Evolutionary conservation across 1,140 invertebrate species (phyloP).

Genomic region (Amphibalanus amphitrite): DNA sequence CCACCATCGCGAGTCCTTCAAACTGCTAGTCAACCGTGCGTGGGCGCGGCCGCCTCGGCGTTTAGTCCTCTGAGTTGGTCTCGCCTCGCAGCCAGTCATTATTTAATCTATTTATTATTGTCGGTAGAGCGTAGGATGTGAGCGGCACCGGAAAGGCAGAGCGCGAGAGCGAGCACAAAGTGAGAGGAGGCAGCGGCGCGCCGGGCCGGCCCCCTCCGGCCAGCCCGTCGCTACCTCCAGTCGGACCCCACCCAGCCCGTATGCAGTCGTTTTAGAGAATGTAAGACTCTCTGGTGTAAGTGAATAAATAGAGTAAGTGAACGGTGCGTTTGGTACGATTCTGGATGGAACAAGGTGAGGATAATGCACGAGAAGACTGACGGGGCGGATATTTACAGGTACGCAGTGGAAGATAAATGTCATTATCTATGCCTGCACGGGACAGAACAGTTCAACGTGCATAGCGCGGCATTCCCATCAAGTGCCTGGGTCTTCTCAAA

Average conservation of each 20-base stretch:
- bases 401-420: too few relatives aligned
- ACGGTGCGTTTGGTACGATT: neutral
- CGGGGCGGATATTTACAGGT: too few relatives aligned
- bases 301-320: neutral
- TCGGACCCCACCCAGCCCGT: neutral
- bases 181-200: too few relatives aligned
- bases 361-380: too few relatives aligned
- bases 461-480: too few relatives aligned
- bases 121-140: neutral
- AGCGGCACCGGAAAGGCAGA: neutral
- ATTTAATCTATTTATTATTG: conserved; percentile 2
- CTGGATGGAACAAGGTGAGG: too few relatives aligned
- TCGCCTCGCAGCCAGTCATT: neutral
- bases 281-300: neutral
- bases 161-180: neutral
- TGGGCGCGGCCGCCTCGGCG: neutral
- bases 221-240: neutral
- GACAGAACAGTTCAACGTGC: too few relatives aligned
- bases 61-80: neutral
- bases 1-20: neutral
- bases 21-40: neutral
- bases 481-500: too few relatives aligned
- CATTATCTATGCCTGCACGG: too few relatives aligned
- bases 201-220: too few relatives aligned
- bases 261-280: conserved; percentile 1